Evolutionary conservation across 2,888 invertebrate species (phyloP).

Genomic region (Metopia argyrocephala): DNA sequence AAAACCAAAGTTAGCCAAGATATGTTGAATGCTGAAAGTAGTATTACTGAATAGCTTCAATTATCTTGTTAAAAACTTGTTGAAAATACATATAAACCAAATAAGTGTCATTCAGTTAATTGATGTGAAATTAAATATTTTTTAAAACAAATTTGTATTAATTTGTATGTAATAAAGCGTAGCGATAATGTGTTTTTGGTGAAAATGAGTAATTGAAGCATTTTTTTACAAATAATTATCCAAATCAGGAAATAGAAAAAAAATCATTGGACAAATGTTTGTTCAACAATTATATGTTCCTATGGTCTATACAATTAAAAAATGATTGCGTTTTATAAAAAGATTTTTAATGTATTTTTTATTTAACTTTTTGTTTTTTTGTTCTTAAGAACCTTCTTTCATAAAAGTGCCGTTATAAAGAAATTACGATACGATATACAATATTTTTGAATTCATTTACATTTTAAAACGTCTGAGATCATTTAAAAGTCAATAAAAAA

Average conservation of each 20-base stretch:
- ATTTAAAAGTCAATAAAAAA: conserved; percentile 34
- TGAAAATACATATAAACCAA: too few relatives aligned
- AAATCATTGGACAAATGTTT: too few relatives aligned
- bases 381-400: background rate
- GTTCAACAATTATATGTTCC: background rate
- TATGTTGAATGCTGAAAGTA: too few relatives aligned
- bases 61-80: too few relatives aligned
- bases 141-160: background rate
- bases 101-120: too few relatives aligned
- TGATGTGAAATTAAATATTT: too few relatives aligned
- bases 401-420: conserved; percentile 13
- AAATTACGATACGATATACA: background rate
- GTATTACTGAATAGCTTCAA: too few relatives aligned
- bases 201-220: background rate
- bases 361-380: background rate
- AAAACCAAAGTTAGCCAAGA: too few relatives aligned
- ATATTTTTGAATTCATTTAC: background rate
- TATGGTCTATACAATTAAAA: too few relatives aligned
- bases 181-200: background rate
- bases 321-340: too few relatives aligned
- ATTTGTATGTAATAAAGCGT: background rate
- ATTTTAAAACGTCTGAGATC: conserved; percentile 19
- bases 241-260: background rate
- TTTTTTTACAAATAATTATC: background rate
- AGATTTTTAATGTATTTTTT: background rate